phyloP scores from a whole-genome alignment of 2,113 vertebrate genomes.

The Ammodytes marinus region DNA sequence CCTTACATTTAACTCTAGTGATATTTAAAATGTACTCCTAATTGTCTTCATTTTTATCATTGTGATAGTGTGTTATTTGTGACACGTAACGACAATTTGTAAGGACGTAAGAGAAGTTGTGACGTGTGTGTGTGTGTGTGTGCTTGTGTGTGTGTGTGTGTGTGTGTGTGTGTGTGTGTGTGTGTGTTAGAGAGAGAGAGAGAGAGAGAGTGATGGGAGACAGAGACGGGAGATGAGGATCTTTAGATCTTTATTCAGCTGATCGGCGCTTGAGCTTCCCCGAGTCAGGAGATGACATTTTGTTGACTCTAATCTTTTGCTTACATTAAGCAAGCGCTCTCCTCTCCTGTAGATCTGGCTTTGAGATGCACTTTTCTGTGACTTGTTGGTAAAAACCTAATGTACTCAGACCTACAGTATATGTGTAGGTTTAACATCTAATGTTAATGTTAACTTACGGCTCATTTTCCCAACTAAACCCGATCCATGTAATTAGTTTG shows the following conservation, averaged over 20 bases:
- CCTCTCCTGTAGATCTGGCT: constrained; percentile 61
- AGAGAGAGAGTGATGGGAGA: neutral
- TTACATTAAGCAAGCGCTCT: constrained; percentile 73
- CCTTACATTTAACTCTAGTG: constrained; percentile 83
- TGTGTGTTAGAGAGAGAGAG: constrained; percentile 1
- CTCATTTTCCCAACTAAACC: constrained; percentile 36
- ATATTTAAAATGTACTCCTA: constrained; percentile 78
- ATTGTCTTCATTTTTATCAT: constrained; percentile 72
- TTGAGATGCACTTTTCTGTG: constrained; percentile 64
- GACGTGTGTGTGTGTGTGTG: constrained; percentile 35
- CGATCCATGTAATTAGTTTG: constrained; percentile 37
- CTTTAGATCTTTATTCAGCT: constrained; percentile 40
- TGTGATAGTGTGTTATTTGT: constrained; percentile 62
- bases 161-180: constrained; percentile 25
- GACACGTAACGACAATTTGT: constrained; percentile 57
- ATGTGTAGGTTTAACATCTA: constrained; percentile 51
- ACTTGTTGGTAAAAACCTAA: constrained; percentile 56
- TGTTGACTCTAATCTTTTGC: constrained; percentile 57
- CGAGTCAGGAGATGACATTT: constrained; percentile 46
- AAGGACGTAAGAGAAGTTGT: constrained; percentile 40
- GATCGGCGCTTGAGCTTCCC: constrained; percentile 51
- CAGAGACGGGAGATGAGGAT: constrained; percentile 32
- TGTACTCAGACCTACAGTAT: constrained; percentile 62
- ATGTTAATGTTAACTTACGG: constrained; percentile 39
- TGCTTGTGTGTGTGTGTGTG: constrained; percentile 6